A percentile compares a stretch with the other conserved stretches of the same genome.
phyloP scores from a whole-genome alignment of 1,140 invertebrate genomes.

The Asobara japonica region DNA sequence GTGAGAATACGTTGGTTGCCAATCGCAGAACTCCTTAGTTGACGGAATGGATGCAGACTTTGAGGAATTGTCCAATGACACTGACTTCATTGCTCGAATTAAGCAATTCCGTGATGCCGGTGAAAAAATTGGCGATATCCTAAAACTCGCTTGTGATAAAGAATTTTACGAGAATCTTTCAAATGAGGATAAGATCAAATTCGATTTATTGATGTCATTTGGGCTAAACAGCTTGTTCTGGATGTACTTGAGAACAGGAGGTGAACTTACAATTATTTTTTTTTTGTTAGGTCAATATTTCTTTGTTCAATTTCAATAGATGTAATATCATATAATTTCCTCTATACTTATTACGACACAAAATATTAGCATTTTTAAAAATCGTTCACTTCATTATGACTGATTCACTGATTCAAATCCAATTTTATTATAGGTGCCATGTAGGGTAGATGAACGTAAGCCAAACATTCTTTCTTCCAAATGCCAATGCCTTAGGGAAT shows the following conservation, averaged over 20 bases:
- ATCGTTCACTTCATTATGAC: too few relatives aligned
- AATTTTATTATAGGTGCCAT: too few relatives aligned
- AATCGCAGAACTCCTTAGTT: too few relatives aligned
- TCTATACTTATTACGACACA: too few relatives aligned
- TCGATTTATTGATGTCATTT: slow-evolving; percentile 65
- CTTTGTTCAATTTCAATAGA: slow-evolving; percentile 1
- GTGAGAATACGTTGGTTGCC: too few relatives aligned
- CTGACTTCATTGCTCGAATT: slow-evolving; percentile 29
- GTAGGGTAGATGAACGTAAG: too few relatives aligned
- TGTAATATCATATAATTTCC: too few relatives aligned
- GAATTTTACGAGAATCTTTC: slow-evolving; percentile 58
- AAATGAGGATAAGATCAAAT: slow-evolving; percentile 62
- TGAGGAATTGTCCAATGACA: not conserved
- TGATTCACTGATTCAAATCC: too few relatives aligned
- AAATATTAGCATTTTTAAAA: too few relatives aligned
- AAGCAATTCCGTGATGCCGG: slow-evolving; percentile 51
- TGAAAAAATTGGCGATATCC: slow-evolving; percentile 50
- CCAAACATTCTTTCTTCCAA: too few relatives aligned
- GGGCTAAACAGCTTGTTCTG: slow-evolving; percentile 65
- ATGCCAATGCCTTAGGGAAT: too few relatives aligned
- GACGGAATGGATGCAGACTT: slow-evolving; percentile 1
- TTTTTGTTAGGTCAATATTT: not conserved
- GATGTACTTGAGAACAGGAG: slow-evolving; percentile 64
- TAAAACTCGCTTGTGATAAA: slow-evolving; percentile 47
- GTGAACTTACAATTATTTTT: slow-evolving; percentile 43